phyloP scores from a whole-genome alignment of 2,113 vertebrate genomes.

The Bombycilla garrulus region DNA sequence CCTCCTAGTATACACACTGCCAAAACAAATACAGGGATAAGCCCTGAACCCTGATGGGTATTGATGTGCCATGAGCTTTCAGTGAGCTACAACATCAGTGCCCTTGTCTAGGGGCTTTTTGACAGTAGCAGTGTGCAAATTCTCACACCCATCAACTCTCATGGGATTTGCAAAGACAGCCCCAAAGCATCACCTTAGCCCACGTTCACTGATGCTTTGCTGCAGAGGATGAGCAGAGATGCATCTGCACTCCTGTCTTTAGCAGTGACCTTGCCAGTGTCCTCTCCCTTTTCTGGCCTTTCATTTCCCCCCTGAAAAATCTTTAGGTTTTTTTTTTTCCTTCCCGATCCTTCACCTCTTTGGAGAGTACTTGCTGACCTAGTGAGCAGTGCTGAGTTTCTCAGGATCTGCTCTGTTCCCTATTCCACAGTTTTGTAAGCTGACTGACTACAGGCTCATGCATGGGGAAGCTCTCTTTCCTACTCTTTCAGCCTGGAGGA shows the following conservation, averaged over 20 bases:
- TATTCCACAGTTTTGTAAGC: neutral
- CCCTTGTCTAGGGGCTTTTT: neutral
- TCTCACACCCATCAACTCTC: neutral
- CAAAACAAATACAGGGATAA: neutral
- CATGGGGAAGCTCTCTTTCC: neutral
- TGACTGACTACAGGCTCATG: accelerated
- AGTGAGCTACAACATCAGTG: neutral
- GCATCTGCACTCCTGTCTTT: neutral
- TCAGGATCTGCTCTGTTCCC: neutral
- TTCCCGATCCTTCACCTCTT: neutral
- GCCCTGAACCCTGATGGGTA: neutral
- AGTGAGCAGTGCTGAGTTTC: neutral
- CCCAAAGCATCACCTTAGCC: accelerated
- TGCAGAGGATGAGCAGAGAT: neutral
- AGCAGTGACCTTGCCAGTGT: neutral
- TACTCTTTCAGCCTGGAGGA: neutral
- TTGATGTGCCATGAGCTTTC: neutral
- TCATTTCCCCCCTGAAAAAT: neutral
- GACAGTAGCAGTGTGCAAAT: neutral
- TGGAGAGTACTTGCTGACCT: neutral
- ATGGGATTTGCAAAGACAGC: neutral
- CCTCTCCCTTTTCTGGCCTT: neutral
- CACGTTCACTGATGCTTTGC: neutral
- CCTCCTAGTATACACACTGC: neutral
- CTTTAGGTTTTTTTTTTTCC: neutral